Evolutionary conservation across 2,113 vertebrate genomes (phyloP).

Genomic region (Aepyceros melampus): DNA sequence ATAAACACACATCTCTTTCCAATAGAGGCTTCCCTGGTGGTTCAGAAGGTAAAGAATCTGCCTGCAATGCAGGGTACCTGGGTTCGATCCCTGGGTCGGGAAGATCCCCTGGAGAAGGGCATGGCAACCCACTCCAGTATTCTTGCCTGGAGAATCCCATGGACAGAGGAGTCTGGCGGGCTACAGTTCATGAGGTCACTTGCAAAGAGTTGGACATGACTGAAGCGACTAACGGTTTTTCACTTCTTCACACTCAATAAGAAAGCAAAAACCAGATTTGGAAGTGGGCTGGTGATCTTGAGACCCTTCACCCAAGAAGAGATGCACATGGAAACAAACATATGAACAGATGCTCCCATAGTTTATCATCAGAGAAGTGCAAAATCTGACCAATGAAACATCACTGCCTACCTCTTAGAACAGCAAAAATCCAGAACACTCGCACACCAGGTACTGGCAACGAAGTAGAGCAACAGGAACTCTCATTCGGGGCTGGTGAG

Average conservation of each 20-base stretch:
- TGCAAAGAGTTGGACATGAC: background rate
- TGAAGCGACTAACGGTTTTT: background rate
- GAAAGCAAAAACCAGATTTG: background rate
- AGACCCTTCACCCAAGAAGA: background rate
- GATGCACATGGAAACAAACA: background rate
- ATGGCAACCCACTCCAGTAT: background rate
- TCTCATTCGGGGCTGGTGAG: rapidly evolving
- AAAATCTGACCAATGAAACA: background rate
- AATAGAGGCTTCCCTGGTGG: background rate
- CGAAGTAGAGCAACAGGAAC: background rate
- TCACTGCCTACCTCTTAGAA: too few species aligned
- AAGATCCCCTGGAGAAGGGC: background rate
- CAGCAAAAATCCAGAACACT: background rate
- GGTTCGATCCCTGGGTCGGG: background rate
- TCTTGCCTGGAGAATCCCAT: background rate
- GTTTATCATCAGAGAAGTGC: background rate
- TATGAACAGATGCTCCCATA: too few species aligned
- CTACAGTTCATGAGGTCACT: background rate
- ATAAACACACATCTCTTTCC: background rate
- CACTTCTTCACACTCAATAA: background rate
- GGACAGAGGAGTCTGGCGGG: background rate
- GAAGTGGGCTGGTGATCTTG: background rate
- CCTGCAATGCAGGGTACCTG: background rate
- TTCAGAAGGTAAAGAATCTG: background rate
- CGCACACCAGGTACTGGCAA: background rate